phyloP scores from a whole-genome alignment of 2,113 vertebrate species.

The Chaenogobius annularis region DNA sequence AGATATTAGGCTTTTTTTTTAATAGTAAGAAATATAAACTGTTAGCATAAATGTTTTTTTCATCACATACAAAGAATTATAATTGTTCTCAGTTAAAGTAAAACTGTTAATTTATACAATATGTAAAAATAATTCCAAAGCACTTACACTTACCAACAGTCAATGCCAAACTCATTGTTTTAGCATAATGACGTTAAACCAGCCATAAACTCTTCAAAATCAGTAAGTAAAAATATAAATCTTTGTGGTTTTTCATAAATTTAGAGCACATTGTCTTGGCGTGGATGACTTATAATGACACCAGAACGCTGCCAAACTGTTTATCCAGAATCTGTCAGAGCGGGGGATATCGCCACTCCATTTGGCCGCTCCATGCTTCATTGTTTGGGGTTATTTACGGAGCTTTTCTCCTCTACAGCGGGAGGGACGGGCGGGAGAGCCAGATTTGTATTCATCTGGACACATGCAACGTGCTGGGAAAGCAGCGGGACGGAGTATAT shows the following conservation, averaged over 20 bases:
- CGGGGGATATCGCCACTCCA: slow-evolving; percentile 45
- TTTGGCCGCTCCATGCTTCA: slow-evolving; percentile 29
- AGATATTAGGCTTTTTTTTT: too few relatives aligned
- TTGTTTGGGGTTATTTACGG: slow-evolving; percentile 67
- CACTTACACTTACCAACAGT: not conserved
- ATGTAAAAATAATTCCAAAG: not conserved
- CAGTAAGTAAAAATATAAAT: not conserved
- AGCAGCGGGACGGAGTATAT: slow-evolving; percentile 24
- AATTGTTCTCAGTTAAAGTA: too few relatives aligned
- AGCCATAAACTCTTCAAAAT: not conserved
- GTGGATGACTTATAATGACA: slow-evolving; percentile 44
- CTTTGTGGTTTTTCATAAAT: not conserved
- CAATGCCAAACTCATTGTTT: not conserved
- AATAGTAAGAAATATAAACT: too few relatives aligned
- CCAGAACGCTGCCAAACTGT: slow-evolving; percentile 37
- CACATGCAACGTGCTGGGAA: slow-evolving; percentile 23
- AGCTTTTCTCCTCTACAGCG: slow-evolving; percentile 60
- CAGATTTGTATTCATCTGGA: slow-evolving; percentile 70
- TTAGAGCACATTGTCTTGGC: slow-evolving; percentile 13
- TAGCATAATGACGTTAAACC: not conserved
- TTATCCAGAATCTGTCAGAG: slow-evolving; percentile 34
- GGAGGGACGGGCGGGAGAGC: slow-evolving; percentile 37
- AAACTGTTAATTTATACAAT: too few relatives aligned
- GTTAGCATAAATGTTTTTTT: too few relatives aligned
- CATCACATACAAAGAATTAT: too few relatives aligned